These are phyloP conservation scores for Alces alces DNA, from an alignment of 2,113 vertebrate genomes.

Conservation along the genomic window DNA sequence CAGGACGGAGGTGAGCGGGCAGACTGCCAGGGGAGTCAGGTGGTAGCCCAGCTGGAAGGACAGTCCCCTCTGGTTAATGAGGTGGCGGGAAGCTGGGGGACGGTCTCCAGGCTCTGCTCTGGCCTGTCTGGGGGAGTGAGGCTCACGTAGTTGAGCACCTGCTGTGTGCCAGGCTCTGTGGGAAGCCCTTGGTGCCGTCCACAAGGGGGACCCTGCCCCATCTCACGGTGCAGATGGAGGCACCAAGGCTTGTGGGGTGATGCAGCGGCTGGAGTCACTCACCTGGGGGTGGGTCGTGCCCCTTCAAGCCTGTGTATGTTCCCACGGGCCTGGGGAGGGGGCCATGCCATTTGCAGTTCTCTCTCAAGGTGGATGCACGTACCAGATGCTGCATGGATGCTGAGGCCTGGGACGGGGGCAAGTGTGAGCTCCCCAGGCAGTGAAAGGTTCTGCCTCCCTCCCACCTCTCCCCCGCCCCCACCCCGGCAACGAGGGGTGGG, in stretches of 20 bases:
- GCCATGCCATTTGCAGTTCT: neutral
- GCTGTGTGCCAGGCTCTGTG: neutral
- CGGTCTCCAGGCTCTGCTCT: neutral
- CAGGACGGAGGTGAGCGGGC: slow-evolving; percentile 32
- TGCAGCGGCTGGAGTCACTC: neutral
- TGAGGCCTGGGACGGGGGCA: neutral
- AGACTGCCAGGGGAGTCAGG: slow-evolving; percentile 35
- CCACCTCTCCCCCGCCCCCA: neutral
- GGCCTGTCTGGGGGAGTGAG: neutral
- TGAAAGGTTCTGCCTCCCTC: neutral
- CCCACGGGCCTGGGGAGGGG: neutral
- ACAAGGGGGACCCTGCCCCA: neutral
- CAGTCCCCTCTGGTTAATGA: slow-evolving; percentile 6
- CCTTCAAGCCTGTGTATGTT: neutral
- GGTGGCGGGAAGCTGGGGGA: neutral
- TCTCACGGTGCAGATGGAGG: neutral
- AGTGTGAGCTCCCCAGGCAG: accelerated
- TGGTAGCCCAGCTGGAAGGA: slow-evolving; percentile 9
- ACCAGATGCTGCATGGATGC: neutral
- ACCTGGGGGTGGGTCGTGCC: neutral
- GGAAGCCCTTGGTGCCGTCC: neutral
- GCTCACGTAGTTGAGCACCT: neutral
- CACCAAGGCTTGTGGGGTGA: neutral
- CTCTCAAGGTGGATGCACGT: neutral
- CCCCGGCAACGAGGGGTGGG: neutral